Evolutionary conservation across 1,140 invertebrate species (phyloP).

Genomic region (Atopsyche davidsoni): DNA sequence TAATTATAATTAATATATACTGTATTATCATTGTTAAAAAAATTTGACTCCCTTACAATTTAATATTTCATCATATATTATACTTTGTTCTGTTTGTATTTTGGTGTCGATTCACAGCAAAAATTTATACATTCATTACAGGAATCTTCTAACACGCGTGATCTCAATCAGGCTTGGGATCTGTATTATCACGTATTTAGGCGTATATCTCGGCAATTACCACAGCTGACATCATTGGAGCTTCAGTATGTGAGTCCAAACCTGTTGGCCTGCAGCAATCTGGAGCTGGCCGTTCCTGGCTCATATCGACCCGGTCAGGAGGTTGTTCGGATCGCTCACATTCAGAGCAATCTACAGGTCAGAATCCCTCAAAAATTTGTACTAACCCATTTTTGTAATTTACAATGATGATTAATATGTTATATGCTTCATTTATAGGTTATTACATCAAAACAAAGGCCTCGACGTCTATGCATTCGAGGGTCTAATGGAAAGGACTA

Average conservation of each 20-base stretch:
- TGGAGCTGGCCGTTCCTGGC: conserved; percentile 92
- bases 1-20: no score
- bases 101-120: no score
- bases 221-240: conserved; percentile 82
- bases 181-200: conserved; percentile 97
- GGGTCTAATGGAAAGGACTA: conserved; percentile 97
- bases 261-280: conserved; percentile 78
- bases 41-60: no score
- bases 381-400: neutral
- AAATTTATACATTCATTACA: conserved; percentile 33
- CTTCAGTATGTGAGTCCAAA: conserved; percentile 94
- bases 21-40: no score
- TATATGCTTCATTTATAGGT: conserved; percentile 54
- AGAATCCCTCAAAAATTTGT: conserved; percentile 35
- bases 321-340: conserved; percentile 80
- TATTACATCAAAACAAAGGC: conserved; percentile 96
- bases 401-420: neutral
- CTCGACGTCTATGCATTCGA: conserved; percentile 88
- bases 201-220: conserved; percentile 89
- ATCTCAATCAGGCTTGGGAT: conserved; percentile 98
- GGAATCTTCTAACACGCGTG: conserved; percentile 75
- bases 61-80: no score
- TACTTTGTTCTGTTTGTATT: no score
- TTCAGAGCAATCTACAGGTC: conserved; percentile 76
- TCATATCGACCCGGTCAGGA: conserved; percentile 88